Evolutionary conservation across 2,113 vertebrate genomes (phyloP).

Genomic region (Sapayoa aenigma): DNA sequence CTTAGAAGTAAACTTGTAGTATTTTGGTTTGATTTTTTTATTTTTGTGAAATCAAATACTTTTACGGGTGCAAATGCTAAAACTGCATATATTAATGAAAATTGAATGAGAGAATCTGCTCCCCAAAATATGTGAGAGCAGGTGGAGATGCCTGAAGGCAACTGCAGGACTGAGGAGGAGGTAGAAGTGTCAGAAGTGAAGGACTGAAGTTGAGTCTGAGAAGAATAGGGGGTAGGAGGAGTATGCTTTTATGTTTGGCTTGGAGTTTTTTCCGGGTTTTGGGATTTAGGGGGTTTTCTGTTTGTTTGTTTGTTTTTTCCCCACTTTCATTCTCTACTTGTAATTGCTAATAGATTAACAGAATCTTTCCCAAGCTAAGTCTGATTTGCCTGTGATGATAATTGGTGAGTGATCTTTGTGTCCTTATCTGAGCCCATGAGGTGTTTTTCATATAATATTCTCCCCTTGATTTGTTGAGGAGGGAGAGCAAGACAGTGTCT

Average conservation of each 20-base stretch:
- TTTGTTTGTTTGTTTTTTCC: not conserved
- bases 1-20: not conserved
- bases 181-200: not conserved
- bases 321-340: not conserved
- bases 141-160: not conserved
- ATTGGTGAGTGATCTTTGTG: not conserved
- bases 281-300: not conserved
- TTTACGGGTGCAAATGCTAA: not conserved
- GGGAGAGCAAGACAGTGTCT: not conserved
- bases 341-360: not conserved
- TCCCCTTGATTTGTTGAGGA: not conserved
- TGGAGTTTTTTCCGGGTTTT: not conserved
- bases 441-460: not conserved
- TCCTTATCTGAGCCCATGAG: not conserved
- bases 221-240: not conserved
- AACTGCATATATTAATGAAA: not conserved
- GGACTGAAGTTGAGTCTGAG: not conserved
- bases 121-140: not conserved
- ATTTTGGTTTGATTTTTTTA: accelerated
- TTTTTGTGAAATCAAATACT: not conserved
- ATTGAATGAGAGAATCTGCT: not conserved
- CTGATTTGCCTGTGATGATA: not conserved
- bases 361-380: not conserved
- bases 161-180: not conserved
- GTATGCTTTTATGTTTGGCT: not conserved